Evolutionary conservation across 2,797 vertebrate species (phyloP).

Genomic region (Pseudomugil gertrudae): DNA sequence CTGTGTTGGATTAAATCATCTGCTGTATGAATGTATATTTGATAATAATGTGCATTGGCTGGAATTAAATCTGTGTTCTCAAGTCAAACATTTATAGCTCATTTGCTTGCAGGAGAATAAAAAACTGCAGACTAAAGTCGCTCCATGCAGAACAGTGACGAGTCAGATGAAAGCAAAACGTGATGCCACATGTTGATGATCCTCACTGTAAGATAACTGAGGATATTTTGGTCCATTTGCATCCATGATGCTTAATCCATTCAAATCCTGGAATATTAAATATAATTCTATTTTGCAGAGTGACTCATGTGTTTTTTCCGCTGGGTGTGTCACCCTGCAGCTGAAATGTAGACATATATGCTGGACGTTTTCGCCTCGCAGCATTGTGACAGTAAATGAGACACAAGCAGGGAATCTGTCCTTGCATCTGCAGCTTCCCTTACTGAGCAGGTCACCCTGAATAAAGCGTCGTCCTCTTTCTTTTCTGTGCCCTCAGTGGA

Average conservation of each 20-base stretch:
- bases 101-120: no score
- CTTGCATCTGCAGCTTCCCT: constrained; percentile 20
- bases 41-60: no score
- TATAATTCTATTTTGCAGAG: neutral
- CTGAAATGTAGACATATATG: no score
- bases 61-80: no score
- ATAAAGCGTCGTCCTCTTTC: constrained; percentile 37
- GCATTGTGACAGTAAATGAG: constrained; percentile 13
- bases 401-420: neutral
- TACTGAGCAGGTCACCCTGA: constrained; percentile 38
- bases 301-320: constrained; percentile 6
- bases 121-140: no score
- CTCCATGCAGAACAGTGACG: neutral
- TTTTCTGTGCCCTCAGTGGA: constrained; percentile 79
- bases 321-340: constrained; percentile 37
- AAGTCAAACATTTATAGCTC: no score
- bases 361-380: neutral
- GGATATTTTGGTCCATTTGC: neutral
- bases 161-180: neutral
- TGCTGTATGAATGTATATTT: no score
- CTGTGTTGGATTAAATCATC: no score
- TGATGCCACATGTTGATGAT: neutral
- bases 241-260: neutral
- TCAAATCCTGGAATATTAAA: neutral
- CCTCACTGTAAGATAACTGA: neutral